Conservation (phyloP, 2,797 vertebrate species). For the Rhynchonycteris naso region DNA sequence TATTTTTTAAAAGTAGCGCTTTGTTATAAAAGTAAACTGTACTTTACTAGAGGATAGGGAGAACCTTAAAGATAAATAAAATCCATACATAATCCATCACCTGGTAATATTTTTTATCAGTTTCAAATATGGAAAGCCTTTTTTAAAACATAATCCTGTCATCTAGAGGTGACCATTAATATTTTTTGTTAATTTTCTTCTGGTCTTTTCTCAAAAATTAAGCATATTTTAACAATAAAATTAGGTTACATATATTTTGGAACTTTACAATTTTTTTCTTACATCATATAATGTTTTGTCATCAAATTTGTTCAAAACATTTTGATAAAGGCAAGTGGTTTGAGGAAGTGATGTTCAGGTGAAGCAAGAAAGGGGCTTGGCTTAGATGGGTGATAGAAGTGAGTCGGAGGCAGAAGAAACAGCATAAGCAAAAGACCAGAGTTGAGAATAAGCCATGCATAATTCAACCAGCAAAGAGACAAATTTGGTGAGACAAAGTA, state of each 20-base stretch:
- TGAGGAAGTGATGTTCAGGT: not conserved
- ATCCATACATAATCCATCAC: not conserved
- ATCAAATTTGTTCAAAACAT: not conserved
- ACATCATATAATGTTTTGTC: not conserved
- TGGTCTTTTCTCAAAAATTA: not conserved
- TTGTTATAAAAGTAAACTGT: not conserved
- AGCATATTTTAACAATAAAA: not conserved
- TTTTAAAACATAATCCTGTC: not conserved
- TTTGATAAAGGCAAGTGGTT: not conserved
- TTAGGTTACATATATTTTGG: not conserved
- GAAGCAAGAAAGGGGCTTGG: not conserved
- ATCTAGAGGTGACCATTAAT: constrained; percentile 37
- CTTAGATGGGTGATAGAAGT: not conserved
- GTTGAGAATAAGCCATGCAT: not conserved
- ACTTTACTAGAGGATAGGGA: not conserved
- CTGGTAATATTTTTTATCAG: not conserved
- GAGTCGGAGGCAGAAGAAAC: not conserved
- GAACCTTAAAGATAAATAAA: not conserved
- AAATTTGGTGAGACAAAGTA: no score
- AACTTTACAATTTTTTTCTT: not conserved
- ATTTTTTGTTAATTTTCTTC: constrained; percentile 3
- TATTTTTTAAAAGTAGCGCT: constrained; percentile 8
- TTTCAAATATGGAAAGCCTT: not conserved
- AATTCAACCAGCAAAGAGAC: not conserved
- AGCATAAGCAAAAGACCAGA: not conserved